Conservation (phyloP, 2,797 vertebrate species). For the Catharus ustulatus region DNA sequence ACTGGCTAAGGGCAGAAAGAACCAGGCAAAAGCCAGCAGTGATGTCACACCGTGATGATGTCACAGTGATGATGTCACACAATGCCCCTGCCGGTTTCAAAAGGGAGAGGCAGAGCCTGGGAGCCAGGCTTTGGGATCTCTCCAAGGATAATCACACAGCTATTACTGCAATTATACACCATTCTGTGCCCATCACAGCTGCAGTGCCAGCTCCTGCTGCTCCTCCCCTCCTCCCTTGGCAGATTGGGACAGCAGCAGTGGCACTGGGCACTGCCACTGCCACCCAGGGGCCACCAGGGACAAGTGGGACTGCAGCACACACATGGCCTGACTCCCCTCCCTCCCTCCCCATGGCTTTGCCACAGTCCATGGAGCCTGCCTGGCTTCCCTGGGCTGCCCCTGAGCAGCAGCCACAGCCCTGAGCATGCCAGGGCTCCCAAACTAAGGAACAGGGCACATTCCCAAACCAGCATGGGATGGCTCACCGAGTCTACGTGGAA, state of each 20-base stretch:
- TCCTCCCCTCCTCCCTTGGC: neutral
- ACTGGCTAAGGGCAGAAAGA: accelerated
- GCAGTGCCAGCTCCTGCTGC: neutral
- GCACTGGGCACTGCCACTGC: neutral
- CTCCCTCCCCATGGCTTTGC: neutral
- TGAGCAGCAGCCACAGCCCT: neutral
- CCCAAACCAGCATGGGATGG: neutral
- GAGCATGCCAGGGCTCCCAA: neutral
- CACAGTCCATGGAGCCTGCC: neutral
- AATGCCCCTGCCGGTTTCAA: accelerated
- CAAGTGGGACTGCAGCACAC: accelerated
- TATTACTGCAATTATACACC: neutral
- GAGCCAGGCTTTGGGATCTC: neutral
- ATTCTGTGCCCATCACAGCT: neutral
- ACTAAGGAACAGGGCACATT: neutral
- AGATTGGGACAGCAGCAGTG: accelerated
- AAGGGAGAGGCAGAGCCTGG: neutral
- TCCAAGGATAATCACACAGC: neutral
- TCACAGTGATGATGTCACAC: accelerated
- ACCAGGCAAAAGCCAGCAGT: neutral
- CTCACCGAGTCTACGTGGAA: accelerated
- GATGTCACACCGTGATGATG: accelerated
- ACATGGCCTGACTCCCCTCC: neutral
- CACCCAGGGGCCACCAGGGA: neutral
- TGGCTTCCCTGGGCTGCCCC: neutral